phyloP scores from a whole-genome alignment of 2,797 vertebrate species.

The Myotis vivesi region DNA sequence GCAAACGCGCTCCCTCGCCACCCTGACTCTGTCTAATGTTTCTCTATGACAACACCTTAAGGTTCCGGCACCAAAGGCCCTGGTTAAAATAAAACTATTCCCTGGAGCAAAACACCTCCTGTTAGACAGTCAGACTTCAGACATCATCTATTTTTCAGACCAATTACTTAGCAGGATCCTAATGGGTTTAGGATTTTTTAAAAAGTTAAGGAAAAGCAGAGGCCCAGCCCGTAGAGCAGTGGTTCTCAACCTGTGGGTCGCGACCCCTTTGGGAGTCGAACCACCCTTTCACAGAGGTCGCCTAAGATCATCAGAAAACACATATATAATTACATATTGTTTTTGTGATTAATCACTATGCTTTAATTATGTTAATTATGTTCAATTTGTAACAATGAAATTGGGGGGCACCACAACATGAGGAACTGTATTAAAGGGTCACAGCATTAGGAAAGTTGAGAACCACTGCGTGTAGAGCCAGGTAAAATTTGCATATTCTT shows the following conservation, averaged over 20 bases:
- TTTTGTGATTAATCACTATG: no score
- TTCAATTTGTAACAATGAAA: no score
- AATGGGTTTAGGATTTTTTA: background rate
- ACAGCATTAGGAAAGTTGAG: no score
- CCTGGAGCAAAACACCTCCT: background rate
- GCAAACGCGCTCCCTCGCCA: fast-evolving
- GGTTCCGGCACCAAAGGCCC: background rate
- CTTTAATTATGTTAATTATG: no score
- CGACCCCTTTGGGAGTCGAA: no score
- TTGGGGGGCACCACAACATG: no score
- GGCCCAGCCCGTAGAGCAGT: background rate
- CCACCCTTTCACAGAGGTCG: no score
- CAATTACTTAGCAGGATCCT: constrained; percentile 22
- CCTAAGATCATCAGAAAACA: no score
- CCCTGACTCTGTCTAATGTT: background rate
- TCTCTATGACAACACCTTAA: background rate
- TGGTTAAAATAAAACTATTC: background rate
- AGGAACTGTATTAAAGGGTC: no score
- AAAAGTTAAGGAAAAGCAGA: background rate
- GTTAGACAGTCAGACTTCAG: background rate
- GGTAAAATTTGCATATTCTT: constrained; percentile 8
- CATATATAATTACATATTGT: no score
- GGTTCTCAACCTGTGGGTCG: no score
- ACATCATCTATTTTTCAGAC: background rate
- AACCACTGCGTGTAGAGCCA: background rate